Percentiles rank a stretch among this genome's conserved stretches.
These are phyloP conservation scores for Cariama cristata DNA, from an alignment of 2,113 vertebrate genomes.

Conservation along the genomic window DNA sequence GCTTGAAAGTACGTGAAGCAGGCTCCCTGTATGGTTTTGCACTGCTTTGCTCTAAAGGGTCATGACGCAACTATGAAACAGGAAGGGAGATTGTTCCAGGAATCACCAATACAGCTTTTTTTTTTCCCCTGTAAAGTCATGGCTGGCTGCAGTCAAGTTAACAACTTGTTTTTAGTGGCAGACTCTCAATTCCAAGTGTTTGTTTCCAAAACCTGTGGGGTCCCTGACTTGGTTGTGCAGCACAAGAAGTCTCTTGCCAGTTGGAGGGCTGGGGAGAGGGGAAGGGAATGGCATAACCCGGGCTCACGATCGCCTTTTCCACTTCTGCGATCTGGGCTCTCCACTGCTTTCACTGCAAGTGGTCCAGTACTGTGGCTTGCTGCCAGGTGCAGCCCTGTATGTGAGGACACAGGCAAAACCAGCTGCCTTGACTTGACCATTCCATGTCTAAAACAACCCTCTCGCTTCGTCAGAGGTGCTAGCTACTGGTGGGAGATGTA, in stretches of 20 bases:
- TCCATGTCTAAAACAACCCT: not conserved
- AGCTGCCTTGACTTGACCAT: not conserved
- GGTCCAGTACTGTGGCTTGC: not conserved
- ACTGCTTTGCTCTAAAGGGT: not conserved
- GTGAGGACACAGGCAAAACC: not conserved
- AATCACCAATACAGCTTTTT: not conserved
- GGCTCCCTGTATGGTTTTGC: not conserved
- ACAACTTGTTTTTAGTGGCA: not conserved
- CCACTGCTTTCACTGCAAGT: not conserved
- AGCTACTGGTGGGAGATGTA: not conserved
- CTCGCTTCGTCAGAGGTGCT: not conserved
- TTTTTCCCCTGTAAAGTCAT: not conserved
- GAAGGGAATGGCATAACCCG: not conserved
- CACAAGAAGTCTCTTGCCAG: fast-evolving
- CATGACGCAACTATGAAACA: not conserved
- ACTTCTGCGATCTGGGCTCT: not conserved
- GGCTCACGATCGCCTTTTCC: not conserved
- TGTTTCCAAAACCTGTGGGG: not conserved
- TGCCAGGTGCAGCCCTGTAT: not conserved
- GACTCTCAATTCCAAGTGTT: not conserved
- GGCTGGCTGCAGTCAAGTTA: not conserved
- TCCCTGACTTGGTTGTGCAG: not conserved
- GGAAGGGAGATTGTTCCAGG: not conserved
- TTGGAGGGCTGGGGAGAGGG: not conserved
- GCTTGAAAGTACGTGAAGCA: not conserved